phyloP scores from a whole-genome alignment of 2,797 vertebrate genomes.

The Pseudomugil tenellus region DNA sequence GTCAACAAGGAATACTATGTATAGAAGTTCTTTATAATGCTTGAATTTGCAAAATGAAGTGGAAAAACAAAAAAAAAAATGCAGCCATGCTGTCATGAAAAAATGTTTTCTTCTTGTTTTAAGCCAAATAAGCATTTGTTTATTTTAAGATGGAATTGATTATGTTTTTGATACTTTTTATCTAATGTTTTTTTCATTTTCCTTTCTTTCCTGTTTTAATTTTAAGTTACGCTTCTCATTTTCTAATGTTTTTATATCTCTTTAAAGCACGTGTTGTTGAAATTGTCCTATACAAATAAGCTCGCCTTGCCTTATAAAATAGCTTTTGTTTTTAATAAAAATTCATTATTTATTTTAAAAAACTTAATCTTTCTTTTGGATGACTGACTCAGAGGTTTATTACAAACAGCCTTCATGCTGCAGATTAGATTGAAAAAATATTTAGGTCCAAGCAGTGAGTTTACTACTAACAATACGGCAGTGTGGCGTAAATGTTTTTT shows the following conservation, averaged over 20 bases:
- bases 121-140: too few species aligned
- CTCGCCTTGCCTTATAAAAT: neutral
- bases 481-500: slow-evolving; percentile 27
- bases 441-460: slow-evolving; percentile 17
- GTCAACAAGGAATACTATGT: neutral
- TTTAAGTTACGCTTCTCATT: too few species aligned
- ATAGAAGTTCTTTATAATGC: too few species aligned
- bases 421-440: slow-evolving; percentile 35
- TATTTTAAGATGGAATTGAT: too few species aligned
- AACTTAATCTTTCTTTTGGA: neutral
- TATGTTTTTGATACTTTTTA: too few species aligned
- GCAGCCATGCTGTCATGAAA: neutral
- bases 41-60: neutral
- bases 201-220: too few species aligned
- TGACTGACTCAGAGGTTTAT: slow-evolving; percentile 29
- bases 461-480: slow-evolving; percentile 42
- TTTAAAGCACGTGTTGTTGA: too few species aligned
- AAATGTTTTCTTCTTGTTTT: too few species aligned
- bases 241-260: too few species aligned
- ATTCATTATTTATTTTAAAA: slow-evolving; percentile 28
- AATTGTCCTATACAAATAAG: too few species aligned
- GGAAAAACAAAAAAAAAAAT: neutral
- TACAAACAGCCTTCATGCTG: slow-evolving; percentile 24
- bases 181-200: too few species aligned
- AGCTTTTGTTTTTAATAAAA: slow-evolving; percentile 3